Conservation (phyloP, 2,797 vertebrate genomes). For the Rhincodon typus region DNA sequence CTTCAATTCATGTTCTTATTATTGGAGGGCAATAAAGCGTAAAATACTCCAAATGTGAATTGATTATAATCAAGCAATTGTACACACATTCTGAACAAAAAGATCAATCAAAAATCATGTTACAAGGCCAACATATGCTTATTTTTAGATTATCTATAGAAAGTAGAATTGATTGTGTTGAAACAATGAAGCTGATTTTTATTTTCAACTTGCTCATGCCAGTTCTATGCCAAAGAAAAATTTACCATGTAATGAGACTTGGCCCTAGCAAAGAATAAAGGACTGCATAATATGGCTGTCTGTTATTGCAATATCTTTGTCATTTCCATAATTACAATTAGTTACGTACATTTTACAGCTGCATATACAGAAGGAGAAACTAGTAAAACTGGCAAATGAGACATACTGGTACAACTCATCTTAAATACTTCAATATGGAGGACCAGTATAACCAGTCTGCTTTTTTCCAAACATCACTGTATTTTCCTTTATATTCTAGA, state of each 20-base stretch:
- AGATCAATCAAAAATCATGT: constrained; percentile 18
- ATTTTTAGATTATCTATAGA: not conserved
- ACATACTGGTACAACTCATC: too few relatives aligned
- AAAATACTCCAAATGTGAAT: constrained; percentile 9
- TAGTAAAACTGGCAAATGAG: too few relatives aligned
- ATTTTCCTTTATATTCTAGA: too few relatives aligned
- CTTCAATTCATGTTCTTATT: constrained; percentile 25
- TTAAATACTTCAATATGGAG: too few relatives aligned
- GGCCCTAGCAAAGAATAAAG: not conserved
- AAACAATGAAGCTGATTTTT: constrained; percentile 25
- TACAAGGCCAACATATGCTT: not conserved
- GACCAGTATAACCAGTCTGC: too few relatives aligned
- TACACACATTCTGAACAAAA: not conserved
- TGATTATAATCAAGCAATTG: constrained; percentile 33
- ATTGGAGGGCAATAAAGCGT: constrained; percentile 34
- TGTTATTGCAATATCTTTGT: not conserved
- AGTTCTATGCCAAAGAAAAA: not conserved
- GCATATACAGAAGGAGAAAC: too few relatives aligned
- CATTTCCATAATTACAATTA: not conserved
- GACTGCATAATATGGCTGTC: not conserved
- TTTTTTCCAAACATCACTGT: too few relatives aligned
- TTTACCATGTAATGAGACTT: not conserved
- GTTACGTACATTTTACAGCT: not conserved
- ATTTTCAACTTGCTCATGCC: not conserved
- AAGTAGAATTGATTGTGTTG: not conserved